Percentiles rank a stretch among this genome's conserved stretches.
Conservation (phyloP, 2,113 vertebrate genomes). For the Centropus unirufus region DNA sequence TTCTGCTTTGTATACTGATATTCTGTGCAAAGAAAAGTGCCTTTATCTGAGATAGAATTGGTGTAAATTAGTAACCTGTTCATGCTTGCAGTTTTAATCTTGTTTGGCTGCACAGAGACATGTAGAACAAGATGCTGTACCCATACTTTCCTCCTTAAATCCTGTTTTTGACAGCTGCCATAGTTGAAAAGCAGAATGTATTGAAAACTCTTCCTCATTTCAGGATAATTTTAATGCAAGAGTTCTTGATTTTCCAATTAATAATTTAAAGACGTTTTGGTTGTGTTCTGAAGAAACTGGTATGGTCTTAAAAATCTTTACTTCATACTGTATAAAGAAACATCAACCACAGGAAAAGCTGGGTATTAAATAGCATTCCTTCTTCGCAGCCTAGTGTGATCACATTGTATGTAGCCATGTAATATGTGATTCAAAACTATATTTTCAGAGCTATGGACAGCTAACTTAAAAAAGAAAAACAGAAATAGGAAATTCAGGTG, state of each 20-base stretch:
- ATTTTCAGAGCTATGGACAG: not conserved
- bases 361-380: not conserved
- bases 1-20: not conserved
- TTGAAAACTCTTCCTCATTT: not conserved
- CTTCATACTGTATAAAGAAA: not conserved
- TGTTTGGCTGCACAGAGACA: not conserved
- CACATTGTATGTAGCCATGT: not conserved
- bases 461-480: not conserved
- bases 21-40: not conserved
- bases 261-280: not conserved
- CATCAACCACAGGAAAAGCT: not conserved
- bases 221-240: not conserved
- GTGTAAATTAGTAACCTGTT: not conserved
- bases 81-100: not conserved
- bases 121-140: not conserved
- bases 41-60: accelerated
- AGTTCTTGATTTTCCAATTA: not conserved
- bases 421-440: not conserved
- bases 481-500: not conserved
- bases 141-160: not conserved
- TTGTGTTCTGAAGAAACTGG: not conserved
- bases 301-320: not conserved
- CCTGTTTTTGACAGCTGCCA: too few species aligned
- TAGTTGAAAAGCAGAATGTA: not conserved
- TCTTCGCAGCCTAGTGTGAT: not conserved